Base-by-base conservation (phyloP, 2,888 invertebrate species). In the Charanyca ferruginea region DNA sequence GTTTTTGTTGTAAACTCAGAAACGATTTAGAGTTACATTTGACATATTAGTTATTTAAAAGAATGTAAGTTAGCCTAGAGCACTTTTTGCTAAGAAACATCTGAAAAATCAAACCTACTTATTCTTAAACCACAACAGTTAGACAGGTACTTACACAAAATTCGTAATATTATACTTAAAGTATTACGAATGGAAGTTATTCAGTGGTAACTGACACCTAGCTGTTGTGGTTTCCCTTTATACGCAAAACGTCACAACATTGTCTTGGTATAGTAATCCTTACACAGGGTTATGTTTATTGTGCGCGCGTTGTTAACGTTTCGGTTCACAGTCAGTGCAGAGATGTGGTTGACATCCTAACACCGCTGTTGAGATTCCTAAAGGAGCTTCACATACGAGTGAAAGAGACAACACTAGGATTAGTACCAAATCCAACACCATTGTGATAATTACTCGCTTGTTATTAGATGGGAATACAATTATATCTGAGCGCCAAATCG, bases 341-440 rank as follows among this genome's bases (percentile, higher is more conserved):
- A 65, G 58, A 59, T 66, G 79, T 23, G 77, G 77, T 79, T 80
- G 68, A 70, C 79, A 60, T 48, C 61, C 69, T 58, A 69, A 66
- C 69, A 70, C 60, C 18, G 9, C 47, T 22, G 22, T 35, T 68
- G 63, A 59, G 66, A 66, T 65, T 66, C 67, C 54, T 70, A 51
- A n/a, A 74, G 54, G 7, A 58, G 18, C 25, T 55, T 35, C 9
- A 54, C 32, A 5, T 32, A 45, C 6, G 49, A 49, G 58, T 65
- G 59, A 61, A 60, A 45, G 62, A 45, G 66, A 65, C 35, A 73
- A 7, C 22, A 41, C 49, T 13, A 64, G 9, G 77, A 65, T 61
- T 68, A 63, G 5, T 25, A 49, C 44, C 25, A 66, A 74, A 66
- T 65, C 52, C 59, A 54, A 68, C 32, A 64, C 45, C 59, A 52